Conservation (phyloP, 2,113 vertebrate genomes). For the Psophia crepitans region DNA sequence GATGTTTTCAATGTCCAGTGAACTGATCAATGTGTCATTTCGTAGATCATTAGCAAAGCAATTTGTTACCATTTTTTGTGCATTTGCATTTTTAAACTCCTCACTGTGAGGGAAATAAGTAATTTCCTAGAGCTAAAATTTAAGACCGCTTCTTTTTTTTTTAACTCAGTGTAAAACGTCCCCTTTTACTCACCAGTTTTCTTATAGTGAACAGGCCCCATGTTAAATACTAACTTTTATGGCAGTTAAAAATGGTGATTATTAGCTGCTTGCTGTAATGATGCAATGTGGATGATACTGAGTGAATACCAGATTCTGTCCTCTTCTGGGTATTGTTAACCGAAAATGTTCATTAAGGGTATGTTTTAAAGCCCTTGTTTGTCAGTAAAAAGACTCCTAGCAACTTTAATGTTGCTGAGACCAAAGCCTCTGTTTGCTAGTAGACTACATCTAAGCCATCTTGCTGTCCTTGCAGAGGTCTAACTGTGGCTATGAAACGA, state of each 20-base stretch:
- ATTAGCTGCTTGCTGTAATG: neutral
- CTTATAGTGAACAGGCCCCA: neutral
- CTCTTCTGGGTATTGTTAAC: neutral
- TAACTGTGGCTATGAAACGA: neutral
- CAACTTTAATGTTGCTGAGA: neutral
- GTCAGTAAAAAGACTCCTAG: neutral
- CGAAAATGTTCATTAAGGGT: neutral
- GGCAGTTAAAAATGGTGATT: neutral
- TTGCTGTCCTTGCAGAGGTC: neutral
- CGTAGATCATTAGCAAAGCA: neutral
- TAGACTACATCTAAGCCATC: neutral
- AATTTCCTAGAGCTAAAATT: neutral
- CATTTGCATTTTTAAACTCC: neutral
- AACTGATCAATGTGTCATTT: neutral
- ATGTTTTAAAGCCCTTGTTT: neutral
- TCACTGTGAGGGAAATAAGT: neutral
- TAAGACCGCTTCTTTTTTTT: no score
- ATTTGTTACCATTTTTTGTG: neutral
- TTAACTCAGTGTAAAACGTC: neutral
- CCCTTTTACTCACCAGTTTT: neutral
- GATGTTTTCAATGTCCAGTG: neutral
- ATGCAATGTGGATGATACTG: neutral
- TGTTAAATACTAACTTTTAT: neutral
- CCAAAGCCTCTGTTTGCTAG: neutral
- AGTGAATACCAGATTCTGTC: neutral